Evolutionary conservation across 2,797 vertebrate species (phyloP).

Genomic region (Phaenicophaeus curvirostris): DNA sequence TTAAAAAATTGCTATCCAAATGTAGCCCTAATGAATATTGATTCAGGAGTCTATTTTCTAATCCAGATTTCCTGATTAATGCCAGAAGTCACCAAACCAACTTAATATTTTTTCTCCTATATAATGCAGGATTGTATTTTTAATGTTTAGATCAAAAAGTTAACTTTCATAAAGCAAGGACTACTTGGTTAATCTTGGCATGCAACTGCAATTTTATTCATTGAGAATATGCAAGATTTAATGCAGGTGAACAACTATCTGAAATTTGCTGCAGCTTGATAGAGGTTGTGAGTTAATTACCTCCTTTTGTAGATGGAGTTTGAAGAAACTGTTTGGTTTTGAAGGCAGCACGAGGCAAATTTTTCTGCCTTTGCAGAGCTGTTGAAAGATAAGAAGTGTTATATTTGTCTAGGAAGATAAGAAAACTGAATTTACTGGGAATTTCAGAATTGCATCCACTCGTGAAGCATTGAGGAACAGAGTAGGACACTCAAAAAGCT

Average conservation of each 20-base stretch:
- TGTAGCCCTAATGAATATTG: background rate
- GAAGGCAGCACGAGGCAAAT: conserved; percentile 90
- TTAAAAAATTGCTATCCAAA: background rate
- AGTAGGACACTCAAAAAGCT: conserved; percentile 57
- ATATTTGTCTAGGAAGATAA: conserved; percentile 76
- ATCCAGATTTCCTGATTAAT: background rate
- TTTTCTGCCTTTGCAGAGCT: conserved; percentile 90
- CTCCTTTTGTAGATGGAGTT: conserved; percentile 92
- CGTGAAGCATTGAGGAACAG: conserved; percentile 23
- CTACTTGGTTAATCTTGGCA: conserved; percentile 6
- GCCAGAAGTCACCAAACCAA: background rate
- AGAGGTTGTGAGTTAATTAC: conserved; percentile 84
- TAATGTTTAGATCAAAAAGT: background rate
- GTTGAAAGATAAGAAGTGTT: conserved; percentile 88
- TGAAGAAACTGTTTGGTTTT: conserved; percentile 97
- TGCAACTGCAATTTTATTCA: conserved; percentile 13
- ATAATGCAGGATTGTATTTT: background rate
- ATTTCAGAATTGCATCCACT: conserved; percentile 53
- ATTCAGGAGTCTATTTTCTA: background rate
- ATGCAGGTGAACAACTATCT: conserved; percentile 13
- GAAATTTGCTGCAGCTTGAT: conserved; percentile 33
- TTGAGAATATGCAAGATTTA: conserved; percentile 2
- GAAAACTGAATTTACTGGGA: conserved; percentile 67
- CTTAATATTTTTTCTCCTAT: background rate
- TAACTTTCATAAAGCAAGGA: background rate